phyloP scores from a whole-genome alignment of 92 coral and sea anemone genomes.

The Diadumene lineata region DNA sequence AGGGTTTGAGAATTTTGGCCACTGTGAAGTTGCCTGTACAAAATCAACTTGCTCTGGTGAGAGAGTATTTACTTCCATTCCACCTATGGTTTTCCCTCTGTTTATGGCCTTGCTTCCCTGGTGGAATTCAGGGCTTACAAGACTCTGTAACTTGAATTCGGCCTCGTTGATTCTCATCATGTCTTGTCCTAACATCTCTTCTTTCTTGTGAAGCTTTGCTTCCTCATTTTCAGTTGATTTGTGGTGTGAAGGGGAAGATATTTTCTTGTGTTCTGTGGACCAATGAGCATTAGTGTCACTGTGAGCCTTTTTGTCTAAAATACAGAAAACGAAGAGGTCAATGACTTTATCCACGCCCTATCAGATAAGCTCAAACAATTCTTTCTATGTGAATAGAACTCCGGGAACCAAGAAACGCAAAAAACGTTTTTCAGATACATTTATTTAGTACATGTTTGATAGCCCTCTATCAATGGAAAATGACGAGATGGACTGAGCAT shows the following conservation, averaged over 20 bases:
- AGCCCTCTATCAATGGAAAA: too few relatives aligned
- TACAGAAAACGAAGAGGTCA: neutral
- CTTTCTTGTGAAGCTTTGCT: constrained; percentile 48
- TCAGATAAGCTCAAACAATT: neutral
- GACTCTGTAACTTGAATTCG: constrained; percentile 74
- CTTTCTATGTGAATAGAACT: neutral
- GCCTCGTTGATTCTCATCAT: constrained; percentile 62
- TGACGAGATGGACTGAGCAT: too few relatives aligned
- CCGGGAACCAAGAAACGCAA: neutral
- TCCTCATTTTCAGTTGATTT: constrained; percentile 1
- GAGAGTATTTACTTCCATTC: constrained; percentile 67
- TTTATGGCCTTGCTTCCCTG: constrained; percentile 39
- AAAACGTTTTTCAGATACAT: neutral
- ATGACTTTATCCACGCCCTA: neutral
- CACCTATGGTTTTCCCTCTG: constrained; percentile 29
- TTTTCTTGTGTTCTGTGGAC: constrained; percentile 18
- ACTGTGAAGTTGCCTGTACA: constrained; percentile 72
- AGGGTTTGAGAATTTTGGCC: constrained; percentile 81
- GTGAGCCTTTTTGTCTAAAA: constrained; percentile 12
- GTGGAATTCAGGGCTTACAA: constrained; percentile 80
- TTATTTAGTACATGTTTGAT: too few relatives aligned
- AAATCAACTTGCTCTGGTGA: constrained; percentile 84
- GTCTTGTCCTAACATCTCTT: constrained; percentile 81
- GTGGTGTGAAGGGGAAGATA: neutral
- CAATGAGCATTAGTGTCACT: neutral